phyloP scores from a whole-genome alignment of 2,888 invertebrate genomes.

The Watsonalla binaria region DNA sequence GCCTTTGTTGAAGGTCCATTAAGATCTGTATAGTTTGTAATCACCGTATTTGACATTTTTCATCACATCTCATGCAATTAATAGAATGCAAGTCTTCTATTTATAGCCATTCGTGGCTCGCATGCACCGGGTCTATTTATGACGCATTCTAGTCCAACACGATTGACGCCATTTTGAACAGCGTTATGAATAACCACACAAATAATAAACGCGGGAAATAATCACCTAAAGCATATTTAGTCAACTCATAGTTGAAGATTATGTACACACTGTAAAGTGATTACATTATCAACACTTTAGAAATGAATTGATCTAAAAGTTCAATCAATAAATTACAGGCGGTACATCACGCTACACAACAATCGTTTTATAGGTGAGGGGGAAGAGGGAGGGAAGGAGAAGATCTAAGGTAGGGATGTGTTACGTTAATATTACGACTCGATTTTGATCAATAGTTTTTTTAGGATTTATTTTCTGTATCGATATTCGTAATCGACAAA shows the following conservation, averaged over 20 bases:
- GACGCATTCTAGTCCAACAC: conserved; percentile 58
- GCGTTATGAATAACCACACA: conserved; percentile 26
- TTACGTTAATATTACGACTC: too few species aligned
- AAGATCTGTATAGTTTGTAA: conserved; percentile 74
- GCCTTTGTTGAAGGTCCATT: conserved; percentile 75
- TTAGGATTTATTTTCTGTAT: too few species aligned
- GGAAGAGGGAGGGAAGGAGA: not conserved
- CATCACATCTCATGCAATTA: conserved; percentile 48
- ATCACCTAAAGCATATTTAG: conserved; percentile 3
- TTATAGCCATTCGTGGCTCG: conserved; percentile 59
- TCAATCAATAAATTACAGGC: not conserved
- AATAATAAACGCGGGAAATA: conserved; percentile 4
- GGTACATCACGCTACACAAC: not conserved
- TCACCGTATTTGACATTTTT: conserved; percentile 77
- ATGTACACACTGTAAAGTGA: not conserved
- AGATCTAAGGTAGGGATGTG: too few species aligned
- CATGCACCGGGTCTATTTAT: conserved; percentile 68
- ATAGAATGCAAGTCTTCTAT: conserved; percentile 60
- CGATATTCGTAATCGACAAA: too few species aligned
- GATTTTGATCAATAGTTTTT: too few species aligned
- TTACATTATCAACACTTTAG: not conserved
- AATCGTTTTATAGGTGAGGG: not conserved
- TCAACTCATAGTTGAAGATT: not conserved
- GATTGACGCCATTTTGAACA: conserved; percentile 71
- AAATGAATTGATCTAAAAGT: not conserved